phyloP scores from a whole-genome alignment of 2,888 invertebrate genomes.

The Cataglyphis albicans region DNA sequence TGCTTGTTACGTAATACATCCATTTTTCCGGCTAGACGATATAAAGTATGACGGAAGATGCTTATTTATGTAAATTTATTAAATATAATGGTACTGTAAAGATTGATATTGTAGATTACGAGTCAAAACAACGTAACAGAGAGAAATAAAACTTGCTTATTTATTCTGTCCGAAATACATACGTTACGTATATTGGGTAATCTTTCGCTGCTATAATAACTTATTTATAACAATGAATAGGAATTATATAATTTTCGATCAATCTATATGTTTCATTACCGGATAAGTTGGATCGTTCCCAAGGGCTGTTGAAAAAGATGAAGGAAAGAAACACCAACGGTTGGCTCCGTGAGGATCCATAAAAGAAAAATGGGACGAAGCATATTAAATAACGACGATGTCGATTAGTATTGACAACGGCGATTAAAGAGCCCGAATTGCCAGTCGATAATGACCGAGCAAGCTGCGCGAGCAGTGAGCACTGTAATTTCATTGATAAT shows the following conservation, averaged over 20 bases:
- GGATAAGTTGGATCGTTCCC: constrained; percentile 20
- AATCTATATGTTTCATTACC: not conserved
- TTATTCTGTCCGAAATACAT: not conserved
- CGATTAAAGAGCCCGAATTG: constrained; percentile 81
- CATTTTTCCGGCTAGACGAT: constrained; percentile 9
- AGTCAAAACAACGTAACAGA: not conserved
- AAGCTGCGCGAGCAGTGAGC: constrained; percentile 69
- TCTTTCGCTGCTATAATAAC: not conserved
- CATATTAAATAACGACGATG: constrained; percentile 83
- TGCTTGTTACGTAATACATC: constrained; percentile 10
- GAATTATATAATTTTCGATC: not conserved
- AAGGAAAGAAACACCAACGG: constrained; percentile 17
- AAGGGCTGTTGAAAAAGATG: not conserved
- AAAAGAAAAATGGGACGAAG: constrained; percentile 45
- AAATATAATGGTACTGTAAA: not conserved
- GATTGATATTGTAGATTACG: not conserved
- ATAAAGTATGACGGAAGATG: not conserved
- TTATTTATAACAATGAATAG: not conserved
- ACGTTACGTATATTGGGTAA: not conserved
- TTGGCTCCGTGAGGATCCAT: not conserved
- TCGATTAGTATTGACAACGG: constrained; percentile 83
- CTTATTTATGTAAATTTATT: constrained; percentile 27
- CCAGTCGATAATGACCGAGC: constrained; percentile 77
- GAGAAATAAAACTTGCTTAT: not conserved
- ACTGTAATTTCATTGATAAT: constrained; percentile 84